Evolutionary conservation across 2,888 invertebrate species (phyloP).

Genomic region (Pseudococcus longispinus): DNA sequence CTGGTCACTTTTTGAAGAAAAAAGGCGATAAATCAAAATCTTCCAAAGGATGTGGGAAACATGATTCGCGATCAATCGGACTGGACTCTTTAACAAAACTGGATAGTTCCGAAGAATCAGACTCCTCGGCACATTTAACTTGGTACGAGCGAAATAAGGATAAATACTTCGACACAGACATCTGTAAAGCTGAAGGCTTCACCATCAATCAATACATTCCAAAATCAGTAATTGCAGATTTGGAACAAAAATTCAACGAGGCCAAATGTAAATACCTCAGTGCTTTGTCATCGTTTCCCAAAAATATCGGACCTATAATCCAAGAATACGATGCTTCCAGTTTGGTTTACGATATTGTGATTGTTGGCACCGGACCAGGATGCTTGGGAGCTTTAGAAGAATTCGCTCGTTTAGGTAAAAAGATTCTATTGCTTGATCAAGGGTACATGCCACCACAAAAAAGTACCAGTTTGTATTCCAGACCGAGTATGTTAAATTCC

Average conservation of each 20-base stretch:
- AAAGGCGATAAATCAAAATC: not conserved
- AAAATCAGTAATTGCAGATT: conserved; percentile 10
- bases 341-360: not conserved
- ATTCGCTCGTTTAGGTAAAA: conserved; percentile 13
- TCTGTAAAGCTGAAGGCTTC: not conserved
- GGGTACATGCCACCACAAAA: not conserved
- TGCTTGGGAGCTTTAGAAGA: not conserved
- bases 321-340: not conserved
- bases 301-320: conserved; percentile 39
- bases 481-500: conserved; percentile 16
- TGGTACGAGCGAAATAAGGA: not conserved
- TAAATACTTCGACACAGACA: conserved; percentile 10
- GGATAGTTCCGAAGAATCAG: not conserved
- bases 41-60: not conserved
- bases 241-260: conserved; percentile 26
- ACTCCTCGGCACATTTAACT: not conserved
- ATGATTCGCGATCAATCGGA: not conserved
- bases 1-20: not conserved
- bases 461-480: conserved; percentile 32
- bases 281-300: conserved; percentile 12
- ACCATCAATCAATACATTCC: conserved; percentile 27
- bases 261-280: conserved; percentile 32
- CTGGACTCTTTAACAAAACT: not conserved
- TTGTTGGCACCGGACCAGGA: conserved; percentile 21
- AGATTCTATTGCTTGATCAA: conserved; percentile 3